Conservation (phyloP, 37 sponge, comb jelly and placozoan species). For the Hexactinellida sp. region DNA sequence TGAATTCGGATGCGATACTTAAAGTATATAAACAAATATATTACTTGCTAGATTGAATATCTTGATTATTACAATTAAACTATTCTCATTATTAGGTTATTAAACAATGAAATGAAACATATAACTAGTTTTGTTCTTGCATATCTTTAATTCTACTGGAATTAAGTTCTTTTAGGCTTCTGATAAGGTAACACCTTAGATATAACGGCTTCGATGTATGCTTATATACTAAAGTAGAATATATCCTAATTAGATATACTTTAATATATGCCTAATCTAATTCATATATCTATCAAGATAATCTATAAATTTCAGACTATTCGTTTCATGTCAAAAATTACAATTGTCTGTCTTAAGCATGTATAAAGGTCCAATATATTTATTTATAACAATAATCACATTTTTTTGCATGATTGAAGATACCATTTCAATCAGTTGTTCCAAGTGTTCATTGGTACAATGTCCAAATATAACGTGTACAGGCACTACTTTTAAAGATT, state of each 20-base stretch:
- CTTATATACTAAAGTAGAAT: neutral
- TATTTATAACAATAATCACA: neutral
- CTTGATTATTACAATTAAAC: too few relatives aligned
- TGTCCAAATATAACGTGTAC: neutral
- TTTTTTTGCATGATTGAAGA: neutral
- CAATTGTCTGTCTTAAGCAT: neutral
- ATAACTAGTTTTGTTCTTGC: too few relatives aligned
- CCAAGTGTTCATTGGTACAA: neutral
- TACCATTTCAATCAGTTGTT: neutral
- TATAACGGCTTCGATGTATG: neutral
- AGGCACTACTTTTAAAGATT: neutral
- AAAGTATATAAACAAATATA: too few relatives aligned
- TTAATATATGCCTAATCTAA: neutral
- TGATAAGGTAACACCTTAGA: neutral
- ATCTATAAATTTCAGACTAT: too few relatives aligned
- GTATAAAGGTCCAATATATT: neutral
- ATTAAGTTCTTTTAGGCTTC: neutral
- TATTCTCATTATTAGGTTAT: too few relatives aligned
- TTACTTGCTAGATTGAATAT: too few relatives aligned
- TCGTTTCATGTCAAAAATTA: too few relatives aligned
- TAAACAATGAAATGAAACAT: too few relatives aligned
- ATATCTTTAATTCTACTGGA: neutral
- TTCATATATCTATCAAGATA: neutral
- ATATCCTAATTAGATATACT: neutral
- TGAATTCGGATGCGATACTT: too few relatives aligned